Conservation (phyloP, 2,888 invertebrate genomes). For the Protodeltote pygarga region DNA sequence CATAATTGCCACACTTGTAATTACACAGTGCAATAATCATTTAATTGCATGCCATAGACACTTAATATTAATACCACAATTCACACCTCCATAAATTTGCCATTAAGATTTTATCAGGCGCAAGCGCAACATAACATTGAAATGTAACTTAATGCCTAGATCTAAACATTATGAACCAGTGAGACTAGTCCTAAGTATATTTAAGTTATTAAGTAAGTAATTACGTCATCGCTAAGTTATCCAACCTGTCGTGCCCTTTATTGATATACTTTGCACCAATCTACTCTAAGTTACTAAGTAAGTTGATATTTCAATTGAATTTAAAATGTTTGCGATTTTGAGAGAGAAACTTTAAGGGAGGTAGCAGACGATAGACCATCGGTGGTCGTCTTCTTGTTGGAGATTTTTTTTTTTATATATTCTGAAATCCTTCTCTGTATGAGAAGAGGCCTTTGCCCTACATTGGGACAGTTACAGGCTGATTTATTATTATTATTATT, state of each 20-base stretch:
- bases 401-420: no score
- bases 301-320: no score
- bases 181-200: slow-evolving; percentile 36
- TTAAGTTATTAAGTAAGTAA: slow-evolving; percentile 52
- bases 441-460: no score
- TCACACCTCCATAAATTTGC: slow-evolving; percentile 26
- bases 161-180: slow-evolving; percentile 17
- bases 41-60: neutral
- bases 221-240: slow-evolving; percentile 59
- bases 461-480: no score
- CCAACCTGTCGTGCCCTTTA: slow-evolving; percentile 49
- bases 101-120: slow-evolving; percentile 34
- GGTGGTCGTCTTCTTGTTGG: no score
- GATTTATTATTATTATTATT: no score
- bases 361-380: no score
- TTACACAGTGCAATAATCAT: no score
- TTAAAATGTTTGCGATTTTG: no score
- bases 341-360: no score
- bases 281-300: slow-evolving; percentile 20
- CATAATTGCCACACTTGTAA: no score
- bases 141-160: slow-evolving; percentile 16
- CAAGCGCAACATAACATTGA: slow-evolving; percentile 20
- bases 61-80: slow-evolving; percentile 4
- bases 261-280: slow-evolving; percentile 17
- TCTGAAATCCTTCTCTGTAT: no score